A percentile compares a stretch with the other conserved stretches of the same genome.
These are phyloP conservation scores for Mycetomoellerius zeteki DNA, from an alignment of 1,140 invertebrate species.

Conservation along the genomic window DNA sequence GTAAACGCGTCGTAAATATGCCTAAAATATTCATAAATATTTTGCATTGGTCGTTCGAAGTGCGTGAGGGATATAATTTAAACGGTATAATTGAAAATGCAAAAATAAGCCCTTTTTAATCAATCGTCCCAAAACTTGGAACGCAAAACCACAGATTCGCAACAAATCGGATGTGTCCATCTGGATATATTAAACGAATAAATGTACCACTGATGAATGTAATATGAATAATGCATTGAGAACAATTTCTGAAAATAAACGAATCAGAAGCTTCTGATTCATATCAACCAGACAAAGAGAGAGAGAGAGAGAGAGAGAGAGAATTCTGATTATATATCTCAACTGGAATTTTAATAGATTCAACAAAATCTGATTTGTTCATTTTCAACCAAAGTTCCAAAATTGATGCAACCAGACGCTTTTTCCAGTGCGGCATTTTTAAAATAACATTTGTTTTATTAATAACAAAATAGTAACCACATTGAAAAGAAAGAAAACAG, in stretches of 20 bases:
- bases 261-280: too few species aligned
- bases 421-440: slow-evolving; percentile 12
- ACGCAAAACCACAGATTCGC: background rate
- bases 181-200: background rate
- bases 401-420: too few species aligned
- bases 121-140: background rate
- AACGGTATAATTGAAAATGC: background rate
- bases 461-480: slow-evolving; percentile 37
- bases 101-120: slow-evolving; percentile 25
- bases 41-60: background rate
- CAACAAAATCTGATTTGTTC: too few species aligned
- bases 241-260: too few species aligned
- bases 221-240: slow-evolving; percentile 47
- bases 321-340: too few species aligned
- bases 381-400: too few species aligned
- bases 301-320: too few species aligned
- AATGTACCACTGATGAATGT: slow-evolving; percentile 47
- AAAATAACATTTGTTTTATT: slow-evolving; percentile 10
- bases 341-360: too few species aligned
- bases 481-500: background rate
- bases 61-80: background rate
- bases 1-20: background rate
- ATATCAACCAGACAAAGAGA: too few species aligned
- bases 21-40: slow-evolving; percentile 22
- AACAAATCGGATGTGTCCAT: background rate